These are phyloP conservation scores for Urocynchramus pylzowi DNA, from an alignment of 2,113 vertebrate species.

Conservation along the genomic window DNA sequence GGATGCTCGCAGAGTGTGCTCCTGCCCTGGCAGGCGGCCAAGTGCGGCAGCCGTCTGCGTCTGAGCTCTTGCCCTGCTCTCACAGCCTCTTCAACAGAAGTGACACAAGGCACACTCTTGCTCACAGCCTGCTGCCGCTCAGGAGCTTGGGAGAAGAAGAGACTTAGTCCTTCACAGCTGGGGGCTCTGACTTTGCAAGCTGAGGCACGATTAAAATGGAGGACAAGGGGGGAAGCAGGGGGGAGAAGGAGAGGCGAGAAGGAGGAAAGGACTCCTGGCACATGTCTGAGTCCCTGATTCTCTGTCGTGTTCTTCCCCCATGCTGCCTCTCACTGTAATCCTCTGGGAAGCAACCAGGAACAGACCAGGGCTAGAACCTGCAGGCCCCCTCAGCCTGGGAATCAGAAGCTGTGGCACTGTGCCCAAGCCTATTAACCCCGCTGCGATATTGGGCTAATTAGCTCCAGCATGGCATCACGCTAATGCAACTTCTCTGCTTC, in stretches of 20 bases:
- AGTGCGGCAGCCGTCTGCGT: background rate
- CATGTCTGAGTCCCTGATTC: background rate
- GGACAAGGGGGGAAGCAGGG: background rate
- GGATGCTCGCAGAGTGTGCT: background rate
- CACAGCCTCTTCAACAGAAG: background rate
- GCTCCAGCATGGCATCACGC: background rate
- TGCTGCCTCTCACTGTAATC: background rate
- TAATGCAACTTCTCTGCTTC: background rate
- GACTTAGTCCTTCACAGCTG: constrained; percentile 43
- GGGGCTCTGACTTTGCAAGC: constrained; percentile 41
- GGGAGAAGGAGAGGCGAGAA: background rate
- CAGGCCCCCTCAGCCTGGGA: background rate
- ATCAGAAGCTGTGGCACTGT: background rate
- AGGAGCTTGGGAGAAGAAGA: background rate
- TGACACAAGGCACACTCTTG: constrained; percentile 20
- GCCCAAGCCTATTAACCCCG: background rate
- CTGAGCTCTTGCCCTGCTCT: background rate
- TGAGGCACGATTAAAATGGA: background rate
- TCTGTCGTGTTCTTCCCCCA: fast-evolving
- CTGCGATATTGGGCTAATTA: background rate
- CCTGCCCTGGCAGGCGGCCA: constrained; percentile 31
- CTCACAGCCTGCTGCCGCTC: background rate
- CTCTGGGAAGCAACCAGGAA: background rate
- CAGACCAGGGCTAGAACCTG: background rate
- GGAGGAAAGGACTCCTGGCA: background rate